Evolutionary conservation across 2,888 invertebrate genomes (phyloP).

Genomic region (Eledona agricola): DNA sequence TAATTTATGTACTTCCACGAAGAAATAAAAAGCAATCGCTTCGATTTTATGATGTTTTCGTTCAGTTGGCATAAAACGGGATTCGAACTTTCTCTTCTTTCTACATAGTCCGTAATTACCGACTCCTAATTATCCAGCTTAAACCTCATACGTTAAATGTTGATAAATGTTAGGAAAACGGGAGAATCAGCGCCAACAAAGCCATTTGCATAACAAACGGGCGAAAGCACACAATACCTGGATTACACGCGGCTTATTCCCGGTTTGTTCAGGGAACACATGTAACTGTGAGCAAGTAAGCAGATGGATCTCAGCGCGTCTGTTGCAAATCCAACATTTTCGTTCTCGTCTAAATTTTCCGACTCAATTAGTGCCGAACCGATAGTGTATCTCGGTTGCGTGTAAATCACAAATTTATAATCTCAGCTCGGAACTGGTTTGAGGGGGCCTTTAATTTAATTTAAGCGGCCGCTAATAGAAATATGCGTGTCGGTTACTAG

Average conservation of each 20-base stretch:
- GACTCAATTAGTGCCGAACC: constrained; percentile 13
- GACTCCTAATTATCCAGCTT: too few relatives aligned
- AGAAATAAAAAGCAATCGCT: too few relatives aligned
- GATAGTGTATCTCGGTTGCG: constrained; percentile 13
- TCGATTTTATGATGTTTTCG: too few relatives aligned
- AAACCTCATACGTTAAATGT: too few relatives aligned
- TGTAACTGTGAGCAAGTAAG: constrained; percentile 22
- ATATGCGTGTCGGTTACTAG: constrained; percentile 20
- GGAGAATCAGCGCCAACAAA: background rate
- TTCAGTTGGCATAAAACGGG: too few relatives aligned
- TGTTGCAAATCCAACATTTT: constrained; percentile 4
- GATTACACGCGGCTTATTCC: constrained; percentile 19
- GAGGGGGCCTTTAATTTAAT: constrained; percentile 21
- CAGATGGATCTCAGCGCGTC: constrained; percentile 21
- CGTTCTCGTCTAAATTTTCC: constrained; percentile 17
- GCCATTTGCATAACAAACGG: constrained; percentile 14
- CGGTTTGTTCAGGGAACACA: constrained; percentile 22
- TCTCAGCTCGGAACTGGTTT: constrained; percentile 15
- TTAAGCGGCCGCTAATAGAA: constrained; percentile 16
- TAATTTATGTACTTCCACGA: too few relatives aligned
- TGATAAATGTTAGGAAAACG: background rate
- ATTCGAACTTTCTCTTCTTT: too few relatives aligned
- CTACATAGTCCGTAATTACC: too few relatives aligned
- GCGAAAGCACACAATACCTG: constrained; percentile 16
- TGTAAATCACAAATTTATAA: constrained; percentile 20